phyloP scores from a whole-genome alignment of 1,140 invertebrate genomes.

The Piezodorus guildinii region DNA sequence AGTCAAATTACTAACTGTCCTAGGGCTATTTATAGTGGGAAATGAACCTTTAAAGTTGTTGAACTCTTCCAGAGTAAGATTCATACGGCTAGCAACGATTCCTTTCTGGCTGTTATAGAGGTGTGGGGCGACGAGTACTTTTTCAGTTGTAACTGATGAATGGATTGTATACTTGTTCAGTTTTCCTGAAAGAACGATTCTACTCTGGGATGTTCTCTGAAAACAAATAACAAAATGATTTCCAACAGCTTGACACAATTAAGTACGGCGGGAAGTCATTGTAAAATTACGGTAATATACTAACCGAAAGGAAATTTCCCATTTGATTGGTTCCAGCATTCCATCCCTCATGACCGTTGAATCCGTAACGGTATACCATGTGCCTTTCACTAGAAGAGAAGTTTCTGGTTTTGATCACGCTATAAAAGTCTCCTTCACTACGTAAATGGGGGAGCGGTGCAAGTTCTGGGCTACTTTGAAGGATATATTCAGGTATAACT shows the following conservation, averaged over 20 bases:
- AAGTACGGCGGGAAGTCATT: background rate
- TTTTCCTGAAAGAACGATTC: constrained; percentile 29
- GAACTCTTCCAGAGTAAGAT: constrained; percentile 27
- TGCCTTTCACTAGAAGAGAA: constrained; percentile 46
- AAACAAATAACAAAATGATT: constrained; percentile 20
- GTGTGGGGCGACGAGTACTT: constrained; percentile 26
- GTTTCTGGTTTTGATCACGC: constrained; percentile 52
- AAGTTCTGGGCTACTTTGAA: constrained; percentile 27
- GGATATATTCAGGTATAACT: constrained; percentile 25
- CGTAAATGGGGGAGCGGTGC: constrained; percentile 30
- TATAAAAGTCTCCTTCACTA: constrained; percentile 40
- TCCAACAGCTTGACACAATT: background rate
- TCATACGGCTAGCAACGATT: constrained; percentile 27
- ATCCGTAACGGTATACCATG: constrained; percentile 46
- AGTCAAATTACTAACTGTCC: constrained; percentile 24
- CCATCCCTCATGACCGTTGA: constrained; percentile 39
- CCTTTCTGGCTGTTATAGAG: constrained; percentile 26
- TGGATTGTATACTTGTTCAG: constrained; percentile 28
- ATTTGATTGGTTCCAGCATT: constrained; percentile 42
- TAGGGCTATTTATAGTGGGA: constrained; percentile 17
- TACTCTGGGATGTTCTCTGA: constrained; percentile 27
- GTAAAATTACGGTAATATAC: constrained; percentile 6
- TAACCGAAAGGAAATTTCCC: constrained; percentile 41
- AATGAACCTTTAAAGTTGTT: constrained; percentile 19
- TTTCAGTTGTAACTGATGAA: constrained; percentile 28